Percentiles rank a stretch among this genome's conserved stretches.
Evolutionary conservation across 2,888 invertebrate genomes (phyloP).

Genomic region (Eilema sororculum): DNA sequence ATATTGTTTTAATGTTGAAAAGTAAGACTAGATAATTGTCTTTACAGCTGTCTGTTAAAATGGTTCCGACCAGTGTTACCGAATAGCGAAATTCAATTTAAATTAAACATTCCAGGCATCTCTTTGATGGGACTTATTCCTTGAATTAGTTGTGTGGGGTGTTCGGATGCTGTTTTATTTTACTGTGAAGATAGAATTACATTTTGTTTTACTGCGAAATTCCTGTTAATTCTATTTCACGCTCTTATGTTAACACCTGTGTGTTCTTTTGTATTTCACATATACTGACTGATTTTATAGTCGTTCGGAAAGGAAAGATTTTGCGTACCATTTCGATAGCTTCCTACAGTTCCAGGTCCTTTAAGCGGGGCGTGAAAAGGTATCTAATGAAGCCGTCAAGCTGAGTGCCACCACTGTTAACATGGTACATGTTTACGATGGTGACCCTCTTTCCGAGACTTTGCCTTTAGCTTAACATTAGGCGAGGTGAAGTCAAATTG

Average conservation of each 20-base stretch:
- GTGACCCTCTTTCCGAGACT: too few species aligned
- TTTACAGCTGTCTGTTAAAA: background rate
- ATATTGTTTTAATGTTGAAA: background rate
- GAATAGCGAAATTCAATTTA: slow-evolving; percentile 9
- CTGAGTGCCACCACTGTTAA: too few species aligned
- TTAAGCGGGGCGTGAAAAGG: too few species aligned
- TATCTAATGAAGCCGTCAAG: too few species aligned
- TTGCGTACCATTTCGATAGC: too few species aligned
- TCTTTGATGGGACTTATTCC: background rate
- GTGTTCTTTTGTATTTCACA: background rate
- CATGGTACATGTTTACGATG: too few species aligned
- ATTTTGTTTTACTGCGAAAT: background rate
- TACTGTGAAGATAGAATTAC: background rate
- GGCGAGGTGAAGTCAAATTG: too few species aligned
- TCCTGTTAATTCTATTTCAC: background rate
- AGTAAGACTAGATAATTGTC: background rate
- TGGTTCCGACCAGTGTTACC: background rate
- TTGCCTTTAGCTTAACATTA: too few species aligned
- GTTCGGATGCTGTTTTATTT: background rate
- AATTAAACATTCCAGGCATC: slow-evolving; percentile 10
- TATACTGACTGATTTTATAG: too few species aligned
- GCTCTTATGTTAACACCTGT: background rate
- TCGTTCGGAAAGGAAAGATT: too few species aligned
- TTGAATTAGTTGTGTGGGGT: background rate
- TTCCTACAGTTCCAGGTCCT: too few species aligned